Evolutionary conservation across 2,888 invertebrate genomes (phyloP).

Genomic region (Tipula lateralis): DNA sequence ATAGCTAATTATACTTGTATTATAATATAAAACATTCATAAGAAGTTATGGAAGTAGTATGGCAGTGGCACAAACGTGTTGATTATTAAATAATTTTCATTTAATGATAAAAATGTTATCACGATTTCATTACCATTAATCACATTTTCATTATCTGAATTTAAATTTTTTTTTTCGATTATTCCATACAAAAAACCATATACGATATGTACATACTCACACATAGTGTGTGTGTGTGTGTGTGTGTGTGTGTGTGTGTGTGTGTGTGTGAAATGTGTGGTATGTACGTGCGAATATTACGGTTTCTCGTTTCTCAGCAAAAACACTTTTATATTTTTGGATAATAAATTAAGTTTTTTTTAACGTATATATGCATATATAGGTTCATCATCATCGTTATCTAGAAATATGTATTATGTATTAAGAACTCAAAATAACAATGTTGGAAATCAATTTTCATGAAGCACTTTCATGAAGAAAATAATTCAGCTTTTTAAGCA

Average conservation of each 20-base stretch:
- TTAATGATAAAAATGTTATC: conserved; percentile 24
- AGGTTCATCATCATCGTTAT: neutral
- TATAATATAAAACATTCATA: neutral
- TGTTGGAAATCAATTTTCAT: neutral
- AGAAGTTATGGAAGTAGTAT: neutral
- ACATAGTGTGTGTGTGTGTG: neutral
- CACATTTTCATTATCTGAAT: conserved; percentile 24
- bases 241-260: no score
- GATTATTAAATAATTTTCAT: conserved; percentile 11
- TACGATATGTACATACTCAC: neutral
- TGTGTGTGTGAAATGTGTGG: no score
- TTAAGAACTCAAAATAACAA: neutral
- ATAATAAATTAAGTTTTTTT: neutral
- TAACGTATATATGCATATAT: neutral
- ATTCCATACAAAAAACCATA: neutral
- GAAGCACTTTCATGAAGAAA: no score
- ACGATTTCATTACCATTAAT: conserved; percentile 11
- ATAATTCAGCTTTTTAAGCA: neutral
- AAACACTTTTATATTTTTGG: neutral
- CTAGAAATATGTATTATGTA: neutral
- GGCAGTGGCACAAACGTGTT: neutral
- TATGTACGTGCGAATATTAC: neutral
- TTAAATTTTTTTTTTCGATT: neutral
- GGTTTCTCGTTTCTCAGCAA: neutral
- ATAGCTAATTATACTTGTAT: neutral